Conservation (phyloP, 64 coral and sea anemone species). For the Montipora foliosa region DNA sequence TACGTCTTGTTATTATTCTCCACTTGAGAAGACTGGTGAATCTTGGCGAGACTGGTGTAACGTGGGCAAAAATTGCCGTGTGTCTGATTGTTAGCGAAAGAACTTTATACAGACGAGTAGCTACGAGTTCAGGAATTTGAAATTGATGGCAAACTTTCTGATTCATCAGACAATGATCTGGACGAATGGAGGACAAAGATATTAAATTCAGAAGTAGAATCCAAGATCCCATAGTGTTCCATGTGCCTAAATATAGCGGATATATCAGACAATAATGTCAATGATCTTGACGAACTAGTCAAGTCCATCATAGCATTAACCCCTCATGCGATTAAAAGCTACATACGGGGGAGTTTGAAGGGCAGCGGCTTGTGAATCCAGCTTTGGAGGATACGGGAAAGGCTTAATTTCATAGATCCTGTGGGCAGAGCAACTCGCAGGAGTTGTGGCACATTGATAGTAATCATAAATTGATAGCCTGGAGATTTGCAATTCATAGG, state of each 20-base stretch:
- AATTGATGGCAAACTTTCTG: slow-evolving; percentile 43
- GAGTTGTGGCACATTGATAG: slow-evolving; percentile 73
- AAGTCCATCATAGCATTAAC: slow-evolving; percentile 50
- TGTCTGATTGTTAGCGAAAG: slow-evolving; percentile 66
- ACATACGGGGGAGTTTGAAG: slow-evolving; percentile 35
- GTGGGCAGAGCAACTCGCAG: slow-evolving; percentile 48
- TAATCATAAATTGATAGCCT: slow-evolving; percentile 68
- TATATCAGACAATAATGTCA: slow-evolving; percentile 11
- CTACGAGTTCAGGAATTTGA: slow-evolving; percentile 5
- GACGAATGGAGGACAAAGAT: slow-evolving; percentile 34
- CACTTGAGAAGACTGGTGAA: slow-evolving; percentile 26
- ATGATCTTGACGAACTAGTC: slow-evolving; percentile 40
- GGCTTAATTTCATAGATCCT: slow-evolving; percentile 46
- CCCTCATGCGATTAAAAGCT: slow-evolving; percentile 48
- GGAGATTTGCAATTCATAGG: slow-evolving; percentile 57
- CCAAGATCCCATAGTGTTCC: slow-evolving; percentile 13
- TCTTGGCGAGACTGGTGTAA: slow-evolving; percentile 31
- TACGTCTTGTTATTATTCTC: slow-evolving; percentile 4
- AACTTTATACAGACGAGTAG: slow-evolving; percentile 48
- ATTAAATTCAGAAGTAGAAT: slow-evolving; percentile 27
- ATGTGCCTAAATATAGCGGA: slow-evolving; percentile 50
- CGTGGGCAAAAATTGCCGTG: slow-evolving; percentile 27
- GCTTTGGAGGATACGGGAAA: slow-evolving; percentile 48
- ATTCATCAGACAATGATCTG: slow-evolving; percentile 29
- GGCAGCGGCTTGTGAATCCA: slow-evolving; percentile 43